phyloP scores from a whole-genome alignment of 35 echinoderm and acorn worm genomes.

The Anneissia japonica region DNA sequence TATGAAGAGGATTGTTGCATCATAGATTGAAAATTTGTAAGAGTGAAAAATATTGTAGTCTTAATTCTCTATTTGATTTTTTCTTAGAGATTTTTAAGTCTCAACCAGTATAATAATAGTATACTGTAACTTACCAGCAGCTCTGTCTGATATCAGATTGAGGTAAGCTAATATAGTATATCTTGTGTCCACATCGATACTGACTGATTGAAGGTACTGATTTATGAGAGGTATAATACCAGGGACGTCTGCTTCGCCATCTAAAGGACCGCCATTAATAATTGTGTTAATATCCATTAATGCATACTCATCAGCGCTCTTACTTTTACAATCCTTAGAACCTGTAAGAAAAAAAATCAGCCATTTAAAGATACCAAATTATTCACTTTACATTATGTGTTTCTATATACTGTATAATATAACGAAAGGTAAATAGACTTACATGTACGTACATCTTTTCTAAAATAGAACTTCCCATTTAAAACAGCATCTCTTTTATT shows the following conservation, averaged over 20 bases:
- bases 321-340: constrained; percentile 1
- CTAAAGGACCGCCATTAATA: constrained; percentile 64
- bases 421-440: constrained; percentile 2
- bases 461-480: constrained; percentile 67
- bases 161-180: constrained; percentile 76
- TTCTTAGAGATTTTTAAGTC: too few species aligned
- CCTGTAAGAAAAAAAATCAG: neutral
- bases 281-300: constrained; percentile 87
- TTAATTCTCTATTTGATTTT: too few species aligned
- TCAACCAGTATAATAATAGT: too few species aligned
- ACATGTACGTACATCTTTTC: constrained; percentile 76
- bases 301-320: constrained; percentile 26
- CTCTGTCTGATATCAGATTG: constrained; percentile 72
- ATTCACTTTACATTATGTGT: neutral
- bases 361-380: neutral
- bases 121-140: constrained; percentile 81
- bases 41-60: too few species aligned
- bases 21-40: too few species aligned
- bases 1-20: too few species aligned
- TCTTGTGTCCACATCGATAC: constrained; percentile 73
- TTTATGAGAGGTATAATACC: constrained; percentile 74
- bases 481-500: constrained; percentile 73
- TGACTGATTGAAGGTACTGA: constrained; percentile 61
- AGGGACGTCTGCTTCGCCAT: constrained; percentile 49
- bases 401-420: neutral